Base-by-base conservation (phyloP, 2,888 invertebrate species). In the Yponomeuta plumbellus region DNA sequence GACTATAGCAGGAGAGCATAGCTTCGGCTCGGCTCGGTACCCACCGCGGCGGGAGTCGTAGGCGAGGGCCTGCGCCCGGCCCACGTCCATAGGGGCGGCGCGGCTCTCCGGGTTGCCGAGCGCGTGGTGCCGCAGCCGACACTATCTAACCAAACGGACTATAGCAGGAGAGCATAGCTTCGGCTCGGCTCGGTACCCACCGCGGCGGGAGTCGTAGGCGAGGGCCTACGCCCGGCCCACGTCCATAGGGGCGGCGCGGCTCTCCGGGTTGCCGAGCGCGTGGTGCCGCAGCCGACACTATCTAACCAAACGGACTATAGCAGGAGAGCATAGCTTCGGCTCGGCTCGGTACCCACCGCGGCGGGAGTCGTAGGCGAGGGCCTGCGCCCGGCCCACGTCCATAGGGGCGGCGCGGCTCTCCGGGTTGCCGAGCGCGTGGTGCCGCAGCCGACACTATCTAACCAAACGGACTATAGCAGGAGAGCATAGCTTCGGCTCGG, bases 281-380 rank as follows among this genome's bases (percentile, higher is more conserved):
- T 94, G 92, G 74, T 95, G 94, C 73, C 94, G 93, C 40, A 96
- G 85, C 66, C 92, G 85, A n/a, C n/a, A n/a, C n/a, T n/a, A n/a
- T n/a, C n/a, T n/a, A n/a, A n/a, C n/a, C n/a, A n/a, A n/a, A n/a
- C n/a, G n/a, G n/a, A n/a, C n/a, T n/a, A n/a, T n/a, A n/a, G n/a
- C n/a, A n/a, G n/a, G n/a, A n/a, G n/a, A n/a, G n/a, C n/a, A n/a
- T n/a, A n/a, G n/a, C n/a, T n/a, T n/a, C n/a, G n/a, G n/a, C n/a
- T n/a, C n/a, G n/a, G n/a, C n/a, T n/a, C n/a, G 44, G 11, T 0
- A 67, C 68, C 64, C 71, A 90, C 90, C 86, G 79, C 85, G 78
- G 1, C 70, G 68, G 56, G 69, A 92, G 72, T 96, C 94, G 73
- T 94, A 96, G 0, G 94, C 92, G 80, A 97, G 83, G 20, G 94